Percentiles rank a stretch among this genome's conserved stretches.
Conservation (phyloP, 2,888 invertebrate species). For the Synanthedon myopaeformis region DNA sequence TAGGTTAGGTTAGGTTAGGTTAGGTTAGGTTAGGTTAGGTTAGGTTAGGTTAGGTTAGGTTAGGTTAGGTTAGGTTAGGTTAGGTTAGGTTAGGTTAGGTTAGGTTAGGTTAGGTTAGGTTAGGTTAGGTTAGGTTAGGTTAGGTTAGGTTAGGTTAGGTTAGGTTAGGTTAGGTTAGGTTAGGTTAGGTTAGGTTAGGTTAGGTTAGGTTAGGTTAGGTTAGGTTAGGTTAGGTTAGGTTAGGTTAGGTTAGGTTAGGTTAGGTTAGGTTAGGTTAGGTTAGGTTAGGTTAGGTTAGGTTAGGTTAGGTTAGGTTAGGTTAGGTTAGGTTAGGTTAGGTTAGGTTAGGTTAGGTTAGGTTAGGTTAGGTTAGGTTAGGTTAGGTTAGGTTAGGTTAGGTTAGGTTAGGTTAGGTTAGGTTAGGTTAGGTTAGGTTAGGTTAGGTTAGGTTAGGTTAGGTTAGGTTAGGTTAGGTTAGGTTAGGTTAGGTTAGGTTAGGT, state of each 20-base stretch:
- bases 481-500: constrained; percentile 1
- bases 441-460: constrained; percentile 1
- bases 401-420: constrained; percentile 1
- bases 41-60: constrained; percentile 1
- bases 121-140: constrained; percentile 1
- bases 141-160: constrained; percentile 1
- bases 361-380: constrained; percentile 1
- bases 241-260: constrained; percentile 1
- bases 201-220: constrained; percentile 1
- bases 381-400: constrained; percentile 1
- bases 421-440: constrained; percentile 1
- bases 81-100: constrained; percentile 1
- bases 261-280: constrained; percentile 1
- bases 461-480: constrained; percentile 1
- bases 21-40: constrained; percentile 1
- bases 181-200: constrained; percentile 1
- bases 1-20: constrained; percentile 1
- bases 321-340: constrained; percentile 1
- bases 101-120: constrained; percentile 1
- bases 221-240: constrained; percentile 1
- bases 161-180: constrained; percentile 1
- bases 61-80: neutral
- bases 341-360: constrained; percentile 1
- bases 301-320: constrained; percentile 1
- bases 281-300: constrained; percentile 1